phyloP scores from a whole-genome alignment of 2,888 invertebrate genomes.

The Drosophila histrio region DNA sequence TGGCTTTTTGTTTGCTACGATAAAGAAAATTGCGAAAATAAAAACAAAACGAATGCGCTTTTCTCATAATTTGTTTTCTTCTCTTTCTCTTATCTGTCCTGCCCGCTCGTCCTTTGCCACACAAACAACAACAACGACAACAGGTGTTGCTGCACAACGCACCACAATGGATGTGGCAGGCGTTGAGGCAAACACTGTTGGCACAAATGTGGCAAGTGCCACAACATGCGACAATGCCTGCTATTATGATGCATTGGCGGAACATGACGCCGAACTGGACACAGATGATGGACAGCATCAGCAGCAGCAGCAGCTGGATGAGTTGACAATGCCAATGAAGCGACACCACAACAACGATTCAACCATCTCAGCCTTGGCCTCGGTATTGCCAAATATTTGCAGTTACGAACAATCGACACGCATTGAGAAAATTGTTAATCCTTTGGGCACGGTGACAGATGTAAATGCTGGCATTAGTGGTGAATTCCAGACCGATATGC shows the following conservation, averaged over 20 bases:
- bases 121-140: slow-evolving; percentile 20
- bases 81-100: slow-evolving; percentile 74
- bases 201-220: slow-evolving; percentile 8
- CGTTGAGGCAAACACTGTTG: slow-evolving; percentile 9
- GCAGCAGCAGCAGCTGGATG: slow-evolving; percentile 10
- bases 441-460: slow-evolving; percentile 88
- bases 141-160: slow-evolving; percentile 4
- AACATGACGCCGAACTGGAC: slow-evolving; percentile 65
- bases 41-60: slow-evolving; percentile 80
- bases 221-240: slow-evolving; percentile 68
- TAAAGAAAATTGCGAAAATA: not conserved
- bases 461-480: slow-evolving; percentile 81
- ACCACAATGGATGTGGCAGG: slow-evolving; percentile 1
- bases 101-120: slow-evolving; percentile 38
- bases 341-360: slow-evolving; percentile 6
- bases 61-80: slow-evolving; percentile 80
- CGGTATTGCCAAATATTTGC: slow-evolving; percentile 75
- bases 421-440: slow-evolving; percentile 88
- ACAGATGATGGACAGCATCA: slow-evolving; percentile 35
- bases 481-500: slow-evolving; percentile 78
- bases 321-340: not conserved
- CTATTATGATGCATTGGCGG: slow-evolving; percentile 80
- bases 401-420: slow-evolving; percentile 61
- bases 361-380: slow-evolving; percentile 64
- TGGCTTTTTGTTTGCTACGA: slow-evolving; percentile 88